Conservation (phyloP, 2,113 vertebrate species). For the Hemibates koningsi region DNA sequence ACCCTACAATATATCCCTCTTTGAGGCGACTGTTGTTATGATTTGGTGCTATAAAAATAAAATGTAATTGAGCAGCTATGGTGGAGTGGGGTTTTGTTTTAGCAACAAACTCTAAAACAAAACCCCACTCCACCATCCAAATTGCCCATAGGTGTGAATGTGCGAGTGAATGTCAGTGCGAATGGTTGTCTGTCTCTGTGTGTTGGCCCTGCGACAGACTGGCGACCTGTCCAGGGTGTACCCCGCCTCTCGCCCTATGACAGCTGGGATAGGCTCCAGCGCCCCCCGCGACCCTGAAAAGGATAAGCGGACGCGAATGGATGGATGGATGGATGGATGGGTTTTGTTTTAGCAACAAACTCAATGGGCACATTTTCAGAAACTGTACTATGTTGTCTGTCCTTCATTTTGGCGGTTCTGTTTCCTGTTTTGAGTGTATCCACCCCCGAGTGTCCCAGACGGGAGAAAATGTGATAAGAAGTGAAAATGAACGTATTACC, state of each 20-base stretch:
- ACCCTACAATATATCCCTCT: not conserved
- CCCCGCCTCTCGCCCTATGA: no score
- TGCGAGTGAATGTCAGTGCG: no score
- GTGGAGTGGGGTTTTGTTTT: not conserved
- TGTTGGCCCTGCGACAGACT: no score
- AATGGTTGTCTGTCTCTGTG: no score
- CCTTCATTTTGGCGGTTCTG: accelerated
- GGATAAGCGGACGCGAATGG: no score
- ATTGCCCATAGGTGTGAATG: no score
- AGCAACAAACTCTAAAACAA: not conserved
- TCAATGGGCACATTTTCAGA: not conserved
- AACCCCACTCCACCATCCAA: no score
- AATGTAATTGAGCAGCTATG: not conserved
- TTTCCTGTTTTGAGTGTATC: not conserved
- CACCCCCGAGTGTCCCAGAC: not conserved
- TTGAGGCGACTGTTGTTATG: not conserved
- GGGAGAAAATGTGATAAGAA: not conserved
- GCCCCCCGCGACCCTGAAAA: no score
- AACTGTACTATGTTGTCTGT: not conserved
- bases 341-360: not conserved
- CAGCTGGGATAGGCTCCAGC: no score
- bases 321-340: not conserved
- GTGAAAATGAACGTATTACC: accelerated
- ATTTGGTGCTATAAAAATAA: not conserved
- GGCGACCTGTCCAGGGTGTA: no score